Evolutionary conservation across 2,888 invertebrate species (phyloP).

Genomic region (Clunio marinus): DNA sequence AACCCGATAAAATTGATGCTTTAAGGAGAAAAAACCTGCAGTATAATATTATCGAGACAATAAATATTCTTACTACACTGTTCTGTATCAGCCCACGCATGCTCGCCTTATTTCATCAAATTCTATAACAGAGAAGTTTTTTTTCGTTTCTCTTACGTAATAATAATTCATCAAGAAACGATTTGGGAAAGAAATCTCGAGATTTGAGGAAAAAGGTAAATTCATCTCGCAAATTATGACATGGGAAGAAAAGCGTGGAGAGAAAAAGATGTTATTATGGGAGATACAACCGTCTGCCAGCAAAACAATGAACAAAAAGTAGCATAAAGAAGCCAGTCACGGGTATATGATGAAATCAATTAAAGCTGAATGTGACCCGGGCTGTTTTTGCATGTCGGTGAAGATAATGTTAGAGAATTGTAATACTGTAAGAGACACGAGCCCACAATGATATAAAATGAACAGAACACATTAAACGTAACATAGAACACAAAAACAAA

Average conservation of each 20-base stretch:
- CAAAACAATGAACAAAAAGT: neutral
- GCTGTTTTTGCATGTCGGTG: neutral
- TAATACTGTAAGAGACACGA: no score
- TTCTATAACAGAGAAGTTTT: slow-evolving; percentile 14
- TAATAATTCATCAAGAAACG: neutral
- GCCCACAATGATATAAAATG: neutral
- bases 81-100: neutral
- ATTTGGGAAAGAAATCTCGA: neutral
- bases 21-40: no score
- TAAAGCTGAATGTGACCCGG: slow-evolving; percentile 4
- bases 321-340: neutral
- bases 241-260: neutral
- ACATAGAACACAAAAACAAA: neutral
- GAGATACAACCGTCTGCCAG: neutral
- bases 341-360: slow-evolving; percentile 12
- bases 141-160: slow-evolving; percentile 1
- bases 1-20: neutral
- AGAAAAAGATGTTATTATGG: neutral
- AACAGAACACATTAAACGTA: neutral
- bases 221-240: slow-evolving; percentile 11
- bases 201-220: slow-evolving; percentile 4
- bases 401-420: no score
- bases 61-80: slow-evolving; percentile 4
- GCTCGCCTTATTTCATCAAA: slow-evolving; percentile 5
- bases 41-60: neutral